Evolutionary conservation across 2,113 vertebrate genomes (phyloP).

Genomic region (Oophaga pumilio): DNA sequence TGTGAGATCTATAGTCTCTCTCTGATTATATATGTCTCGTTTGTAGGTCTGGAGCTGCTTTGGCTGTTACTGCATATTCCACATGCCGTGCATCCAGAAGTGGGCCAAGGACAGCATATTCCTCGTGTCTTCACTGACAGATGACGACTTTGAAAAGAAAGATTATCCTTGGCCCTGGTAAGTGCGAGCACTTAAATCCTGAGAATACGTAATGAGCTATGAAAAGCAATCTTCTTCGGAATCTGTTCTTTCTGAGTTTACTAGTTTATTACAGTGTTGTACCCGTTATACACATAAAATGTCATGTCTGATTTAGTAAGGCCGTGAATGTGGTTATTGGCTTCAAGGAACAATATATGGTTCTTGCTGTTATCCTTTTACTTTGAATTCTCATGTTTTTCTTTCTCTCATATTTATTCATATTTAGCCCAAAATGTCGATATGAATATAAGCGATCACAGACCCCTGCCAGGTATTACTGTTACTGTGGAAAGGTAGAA

Average conservation of each 20-base stretch:
- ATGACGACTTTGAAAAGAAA: conserved; percentile 87
- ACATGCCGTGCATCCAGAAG: conserved; percentile 94
- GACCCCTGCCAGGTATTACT: conserved; percentile 87
- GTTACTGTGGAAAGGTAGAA: conserved; percentile 93
- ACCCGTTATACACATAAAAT: neutral
- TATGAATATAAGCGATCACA: conserved; percentile 86
- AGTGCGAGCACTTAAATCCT: conserved; percentile 55
- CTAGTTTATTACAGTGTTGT: neutral
- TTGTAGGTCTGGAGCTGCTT: conserved; percentile 92
- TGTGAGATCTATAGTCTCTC: neutral
- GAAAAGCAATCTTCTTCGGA: neutral
- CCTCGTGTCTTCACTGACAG: conserved; percentile 86
- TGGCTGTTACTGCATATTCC: conserved; percentile 94
- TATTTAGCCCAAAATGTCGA: conserved; percentile 90
- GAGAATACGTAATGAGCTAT: neutral
- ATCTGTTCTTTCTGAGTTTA: neutral
- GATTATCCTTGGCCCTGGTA: conserved; percentile 96
- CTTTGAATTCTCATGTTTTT: too few species aligned
- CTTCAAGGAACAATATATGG: neutral
- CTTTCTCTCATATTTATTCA: neutral
- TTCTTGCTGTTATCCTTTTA: neutral
- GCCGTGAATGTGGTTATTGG: neutral
- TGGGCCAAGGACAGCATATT: conserved; percentile 94
- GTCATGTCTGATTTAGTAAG: too few species aligned
- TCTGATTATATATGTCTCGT: conserved; percentile 42